phyloP scores from a whole-genome alignment of 1,140 invertebrate species.

The Dendrolimus punctatus region DNA sequence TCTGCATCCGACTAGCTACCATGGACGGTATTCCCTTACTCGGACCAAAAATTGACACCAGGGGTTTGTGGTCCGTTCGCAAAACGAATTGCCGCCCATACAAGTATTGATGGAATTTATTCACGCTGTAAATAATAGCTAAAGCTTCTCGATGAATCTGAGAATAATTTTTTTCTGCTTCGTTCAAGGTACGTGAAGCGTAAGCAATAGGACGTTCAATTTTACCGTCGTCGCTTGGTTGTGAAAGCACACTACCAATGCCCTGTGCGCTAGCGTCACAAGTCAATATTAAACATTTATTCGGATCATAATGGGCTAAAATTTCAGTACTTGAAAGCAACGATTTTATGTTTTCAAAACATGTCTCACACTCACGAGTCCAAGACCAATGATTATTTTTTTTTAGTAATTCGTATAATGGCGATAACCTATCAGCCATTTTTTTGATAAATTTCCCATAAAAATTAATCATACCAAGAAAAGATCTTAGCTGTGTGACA shows the following conservation, averaged over 20 bases:
- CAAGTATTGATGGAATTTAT: no score
- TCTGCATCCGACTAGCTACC: no score
- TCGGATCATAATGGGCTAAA: conserved; percentile 48
- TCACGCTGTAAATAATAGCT: no score
- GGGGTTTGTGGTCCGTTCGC: no score
- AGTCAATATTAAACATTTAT: conserved; percentile 45
- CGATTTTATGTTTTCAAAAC: conserved; percentile 20
- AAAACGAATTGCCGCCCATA: no score
- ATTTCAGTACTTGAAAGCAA: conserved; percentile 14
- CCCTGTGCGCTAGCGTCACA: conserved; percentile 64
- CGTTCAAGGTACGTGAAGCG: no score
- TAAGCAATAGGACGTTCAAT: no score
- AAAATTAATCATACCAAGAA: conserved; percentile 41
- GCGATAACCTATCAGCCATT: conserved; percentile 12
- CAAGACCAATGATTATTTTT: conserved; percentile 22
- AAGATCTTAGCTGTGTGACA: conserved; percentile 39
- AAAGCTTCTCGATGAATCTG: no score
- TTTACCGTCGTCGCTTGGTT: no score
- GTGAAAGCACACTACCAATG: conserved; percentile 59
- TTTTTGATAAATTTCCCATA: conserved; percentile 40
- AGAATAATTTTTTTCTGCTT: no score
- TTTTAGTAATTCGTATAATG: conserved; percentile 34
- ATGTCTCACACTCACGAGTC: conserved; percentile 13
- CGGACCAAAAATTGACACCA: no score
- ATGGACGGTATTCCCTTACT: no score